Evolutionary conservation across 2,888 invertebrate genomes (phyloP).

Genomic region (Strigamia transsilvanica): DNA sequence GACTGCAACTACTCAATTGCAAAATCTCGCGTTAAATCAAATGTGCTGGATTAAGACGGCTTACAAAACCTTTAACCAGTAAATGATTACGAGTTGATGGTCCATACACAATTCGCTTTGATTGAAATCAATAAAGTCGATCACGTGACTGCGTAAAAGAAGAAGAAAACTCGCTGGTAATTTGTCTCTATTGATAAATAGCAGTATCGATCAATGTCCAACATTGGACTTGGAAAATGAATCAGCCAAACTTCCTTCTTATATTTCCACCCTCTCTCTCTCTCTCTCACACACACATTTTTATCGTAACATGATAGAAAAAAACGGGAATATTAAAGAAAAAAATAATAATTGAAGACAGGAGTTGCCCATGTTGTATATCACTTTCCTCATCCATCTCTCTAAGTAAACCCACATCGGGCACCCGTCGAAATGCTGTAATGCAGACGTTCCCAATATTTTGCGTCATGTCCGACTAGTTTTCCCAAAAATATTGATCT

Average conservation of each 20-base stretch:
- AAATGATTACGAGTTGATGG: neutral
- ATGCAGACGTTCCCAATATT: no score
- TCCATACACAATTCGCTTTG: neutral
- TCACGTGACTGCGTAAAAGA: neutral
- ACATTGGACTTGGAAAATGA: constrained; percentile 21
- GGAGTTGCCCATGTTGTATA: neutral
- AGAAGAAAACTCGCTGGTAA: neutral
- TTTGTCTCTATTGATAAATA: constrained; percentile 43
- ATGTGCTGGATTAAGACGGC: no score
- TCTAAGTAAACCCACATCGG: neutral
- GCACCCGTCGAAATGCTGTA: neutral
- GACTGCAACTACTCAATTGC: no score
- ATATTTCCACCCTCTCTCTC: neutral
- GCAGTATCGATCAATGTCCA: constrained; percentile 22
- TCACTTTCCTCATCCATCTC: constrained; percentile 26
- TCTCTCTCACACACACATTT: neutral
- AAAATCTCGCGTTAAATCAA: no score
- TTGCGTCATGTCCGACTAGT: no score
- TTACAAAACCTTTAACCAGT: neutral
- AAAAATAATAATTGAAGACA: constrained; percentile 6
- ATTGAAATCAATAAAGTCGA: constrained; percentile 40
- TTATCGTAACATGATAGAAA: neutral
- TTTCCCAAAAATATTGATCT: no score
- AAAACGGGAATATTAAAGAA: neutral
- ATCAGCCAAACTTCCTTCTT: neutral